Evolutionary conservation across 2,113 vertebrate species (phyloP), one percentile per base, ranked within the genome.

Genomic region (Sylvilagus bachmani): DNA sequence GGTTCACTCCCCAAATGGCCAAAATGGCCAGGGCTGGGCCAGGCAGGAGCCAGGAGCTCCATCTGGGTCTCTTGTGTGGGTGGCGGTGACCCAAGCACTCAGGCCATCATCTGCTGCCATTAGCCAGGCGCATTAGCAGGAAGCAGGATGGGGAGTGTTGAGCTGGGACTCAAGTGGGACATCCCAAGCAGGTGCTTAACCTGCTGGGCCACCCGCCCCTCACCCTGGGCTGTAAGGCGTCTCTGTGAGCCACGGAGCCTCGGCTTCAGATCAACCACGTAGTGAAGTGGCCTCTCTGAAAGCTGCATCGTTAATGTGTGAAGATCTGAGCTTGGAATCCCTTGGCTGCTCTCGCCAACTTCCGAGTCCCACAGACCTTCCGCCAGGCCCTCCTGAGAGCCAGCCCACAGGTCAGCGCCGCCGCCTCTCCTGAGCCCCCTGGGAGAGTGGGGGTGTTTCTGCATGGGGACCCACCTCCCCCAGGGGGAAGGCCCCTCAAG

Each of bases 381-480:
- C 61, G 53, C 70, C 62, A 10, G 61, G 16, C 44, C 69, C 62
- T 71, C 24, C 33, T 82, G 85, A 85, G 86, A 91, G 86, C 85
- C 69, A 0, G 58, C 13, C 16, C 29, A 0, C 0, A 14, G 29
- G 44, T 61, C 62, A 21, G 67, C 13, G 4, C 5, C 12, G 1
- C 25, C 10, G 14, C n/a, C 51, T 85, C 51, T 36, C 31, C 33
- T 7, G 64, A 24, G 69, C 29, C 51, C 58, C 2, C 36, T 51
- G 70, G 73, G 73, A 38, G 0, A 9, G 9, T 5, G 1, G 70
- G 55, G n/a, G 38, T n/a, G 1, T 44, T 24, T 2, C 25, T 25
- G 31, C 13, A 12, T 51, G 27, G 9, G 58, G 25, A n/a, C 6
- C 11, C 1, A 3, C 2, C 2, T 10, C 36, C 79, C 53, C 25